phyloP scores from a whole-genome alignment of 2,113 vertebrate species.

The Catharus fuscescens region DNA sequence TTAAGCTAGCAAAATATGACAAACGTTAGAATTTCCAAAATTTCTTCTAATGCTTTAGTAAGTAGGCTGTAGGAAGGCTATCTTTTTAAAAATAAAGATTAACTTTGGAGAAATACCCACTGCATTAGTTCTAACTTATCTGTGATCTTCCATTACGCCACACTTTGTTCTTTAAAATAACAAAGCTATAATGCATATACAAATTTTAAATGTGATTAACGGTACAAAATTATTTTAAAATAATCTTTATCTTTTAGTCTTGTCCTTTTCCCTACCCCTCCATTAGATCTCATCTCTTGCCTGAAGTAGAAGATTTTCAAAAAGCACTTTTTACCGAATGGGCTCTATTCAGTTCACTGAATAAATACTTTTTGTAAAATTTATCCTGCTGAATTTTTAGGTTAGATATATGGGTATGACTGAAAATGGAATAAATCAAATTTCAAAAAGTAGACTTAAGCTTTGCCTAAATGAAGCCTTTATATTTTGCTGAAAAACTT shows the following conservation, averaged over 20 bases:
- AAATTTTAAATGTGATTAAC: constrained; percentile 37
- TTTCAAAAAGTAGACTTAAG: constrained; percentile 14
- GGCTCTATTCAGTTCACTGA: constrained; percentile 45
- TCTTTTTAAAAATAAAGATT: constrained; percentile 41
- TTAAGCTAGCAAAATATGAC: not conserved
- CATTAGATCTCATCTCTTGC: constrained; percentile 47
- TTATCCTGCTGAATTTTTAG: constrained; percentile 28
- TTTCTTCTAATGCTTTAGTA: not conserved
- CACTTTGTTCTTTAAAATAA: constrained; percentile 50
- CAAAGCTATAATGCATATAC: not conserved
- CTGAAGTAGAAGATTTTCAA: constrained; percentile 59
- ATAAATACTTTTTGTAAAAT: constrained; percentile 45
- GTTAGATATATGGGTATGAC: constrained; percentile 19
- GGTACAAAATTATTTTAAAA: constrained; percentile 54
- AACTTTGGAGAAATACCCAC: constrained; percentile 36
- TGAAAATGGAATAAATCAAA: constrained; percentile 31
- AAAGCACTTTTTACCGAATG: constrained; percentile 5
- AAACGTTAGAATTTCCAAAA: not conserved
- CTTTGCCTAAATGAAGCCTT: not conserved
- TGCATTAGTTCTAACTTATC: not conserved
- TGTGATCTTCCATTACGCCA: not conserved
- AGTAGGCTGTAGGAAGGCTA: not conserved
- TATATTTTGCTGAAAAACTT: not conserved
- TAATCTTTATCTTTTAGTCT: constrained; percentile 8
- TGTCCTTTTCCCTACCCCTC: not conserved